Evolutionary conservation across 2,113 vertebrate species (phyloP).

Genomic region (Limnothrissa miodon): DNA sequence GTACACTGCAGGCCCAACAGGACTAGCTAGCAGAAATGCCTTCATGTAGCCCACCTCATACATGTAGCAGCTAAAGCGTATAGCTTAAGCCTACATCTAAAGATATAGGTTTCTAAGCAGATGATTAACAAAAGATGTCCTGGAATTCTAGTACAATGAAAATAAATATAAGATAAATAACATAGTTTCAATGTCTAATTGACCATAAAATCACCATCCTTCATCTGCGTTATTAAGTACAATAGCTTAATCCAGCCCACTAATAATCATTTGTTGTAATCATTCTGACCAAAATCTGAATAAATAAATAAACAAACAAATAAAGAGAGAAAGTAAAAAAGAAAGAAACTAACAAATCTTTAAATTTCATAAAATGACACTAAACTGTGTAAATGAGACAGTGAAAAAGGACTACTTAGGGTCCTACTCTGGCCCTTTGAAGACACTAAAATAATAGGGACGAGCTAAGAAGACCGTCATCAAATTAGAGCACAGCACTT

Average conservation of each 20-base stretch:
- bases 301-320: background rate
- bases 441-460: slow-evolving; percentile 77
- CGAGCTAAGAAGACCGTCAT: slow-evolving; percentile 71
- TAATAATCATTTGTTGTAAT: background rate
- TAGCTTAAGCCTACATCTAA: background rate
- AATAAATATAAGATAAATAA: background rate
- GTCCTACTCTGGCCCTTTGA: slow-evolving; percentile 68
- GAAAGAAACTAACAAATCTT: too few relatives aligned
- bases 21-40: slow-evolving; percentile 65
- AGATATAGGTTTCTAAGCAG: too few relatives aligned
- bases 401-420: slow-evolving; percentile 54
- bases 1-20: slow-evolving; percentile 66
- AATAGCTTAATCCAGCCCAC: background rate
- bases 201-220: background rate
- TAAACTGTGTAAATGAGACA: slow-evolving; percentile 52
- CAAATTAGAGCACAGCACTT: slow-evolving; percentile 73
- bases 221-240: background rate
- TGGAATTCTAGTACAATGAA: background rate
- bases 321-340: background rate
- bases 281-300: background rate
- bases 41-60: slow-evolving; percentile 37
- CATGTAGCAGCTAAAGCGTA: slow-evolving; percentile 26
- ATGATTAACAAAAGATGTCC: background rate
- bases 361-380: slow-evolving; percentile 35
- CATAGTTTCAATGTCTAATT: background rate